Evolutionary conservation across 1,140 invertebrate species (phyloP).

Genomic region (Drosophila seguyi): DNA sequence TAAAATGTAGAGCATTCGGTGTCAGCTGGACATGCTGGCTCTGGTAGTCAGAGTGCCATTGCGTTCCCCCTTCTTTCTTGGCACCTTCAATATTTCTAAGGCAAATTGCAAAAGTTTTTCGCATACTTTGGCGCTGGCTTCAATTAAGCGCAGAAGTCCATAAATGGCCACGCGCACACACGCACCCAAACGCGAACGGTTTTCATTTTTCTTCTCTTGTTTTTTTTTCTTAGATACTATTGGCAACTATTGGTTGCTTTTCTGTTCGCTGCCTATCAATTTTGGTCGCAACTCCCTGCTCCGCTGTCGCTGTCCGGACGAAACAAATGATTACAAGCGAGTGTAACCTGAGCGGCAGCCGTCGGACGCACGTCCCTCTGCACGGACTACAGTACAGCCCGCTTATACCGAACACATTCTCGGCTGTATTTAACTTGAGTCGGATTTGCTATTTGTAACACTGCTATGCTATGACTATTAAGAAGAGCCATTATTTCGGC

Average conservation of each 20-base stretch:
- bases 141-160: constrained; percentile 81
- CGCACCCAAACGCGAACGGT: constrained; percentile 12
- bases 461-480: not conserved
- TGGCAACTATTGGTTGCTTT: constrained; percentile 32
- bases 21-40: constrained; percentile 53
- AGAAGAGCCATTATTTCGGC: not conserved
- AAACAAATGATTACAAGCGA: constrained; percentile 81
- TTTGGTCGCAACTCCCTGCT: constrained; percentile 48
- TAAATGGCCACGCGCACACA: constrained; percentile 64
- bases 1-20: constrained; percentile 63
- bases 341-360: constrained; percentile 74
- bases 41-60: constrained; percentile 19
- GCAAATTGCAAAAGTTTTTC: constrained; percentile 75
- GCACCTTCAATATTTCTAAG: constrained; percentile 59
- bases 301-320: constrained; percentile 64
- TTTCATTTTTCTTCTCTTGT: constrained; percentile 9
- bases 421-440: not conserved
- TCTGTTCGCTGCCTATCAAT: constrained; percentile 74
- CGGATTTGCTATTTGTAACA: not conserved
- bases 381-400: constrained; percentile 7
- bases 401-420: not conserved
- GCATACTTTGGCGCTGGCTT: constrained; percentile 70
- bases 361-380: constrained; percentile 29
- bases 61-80: constrained; percentile 53
- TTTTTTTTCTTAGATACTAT: constrained; percentile 2